A percentile compares a stretch with the other conserved stretches of the same genome.
These are phyloP conservation scores for Heptranchias perlo DNA, from an alignment of 2,113 vertebrate species.

Conservation along the genomic window DNA sequence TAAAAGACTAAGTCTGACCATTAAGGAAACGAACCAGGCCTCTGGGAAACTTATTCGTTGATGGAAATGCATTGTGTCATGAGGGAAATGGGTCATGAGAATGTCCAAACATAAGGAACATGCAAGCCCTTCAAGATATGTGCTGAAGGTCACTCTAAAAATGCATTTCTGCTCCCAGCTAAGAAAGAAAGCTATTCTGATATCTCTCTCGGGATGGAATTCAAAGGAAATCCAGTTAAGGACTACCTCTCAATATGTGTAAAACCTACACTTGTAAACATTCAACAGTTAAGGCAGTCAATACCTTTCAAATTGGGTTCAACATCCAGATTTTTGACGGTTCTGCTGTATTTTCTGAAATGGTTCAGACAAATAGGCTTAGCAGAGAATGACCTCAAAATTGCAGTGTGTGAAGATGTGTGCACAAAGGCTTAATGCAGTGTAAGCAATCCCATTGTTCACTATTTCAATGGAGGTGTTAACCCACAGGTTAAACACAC, in stretches of 20 bases:
- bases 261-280: background rate
- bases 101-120: background rate
- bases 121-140: background rate
- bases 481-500: background rate
- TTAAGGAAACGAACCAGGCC: background rate
- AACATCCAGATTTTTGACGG: background rate
- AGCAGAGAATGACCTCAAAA: background rate
- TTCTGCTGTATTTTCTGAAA: background rate
- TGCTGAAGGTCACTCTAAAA: slow-evolving; percentile 5
- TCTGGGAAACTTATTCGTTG: background rate
- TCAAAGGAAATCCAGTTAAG: background rate
- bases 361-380: background rate
- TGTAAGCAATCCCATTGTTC: background rate
- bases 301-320: background rate
- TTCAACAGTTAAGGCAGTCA: background rate
- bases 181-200: slow-evolving; percentile 15
- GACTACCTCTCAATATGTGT: background rate
- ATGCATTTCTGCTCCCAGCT: background rate
- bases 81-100: slow-evolving; percentile 16
- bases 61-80: background rate
- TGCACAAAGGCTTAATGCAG: background rate
- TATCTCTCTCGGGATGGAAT: slow-evolving; percentile 6
- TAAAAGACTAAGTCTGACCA: background rate
- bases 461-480: background rate
- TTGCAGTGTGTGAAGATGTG: background rate